Conservation (phyloP, 2,797 vertebrate genomes). For the Rhodeus uyekii region DNA sequence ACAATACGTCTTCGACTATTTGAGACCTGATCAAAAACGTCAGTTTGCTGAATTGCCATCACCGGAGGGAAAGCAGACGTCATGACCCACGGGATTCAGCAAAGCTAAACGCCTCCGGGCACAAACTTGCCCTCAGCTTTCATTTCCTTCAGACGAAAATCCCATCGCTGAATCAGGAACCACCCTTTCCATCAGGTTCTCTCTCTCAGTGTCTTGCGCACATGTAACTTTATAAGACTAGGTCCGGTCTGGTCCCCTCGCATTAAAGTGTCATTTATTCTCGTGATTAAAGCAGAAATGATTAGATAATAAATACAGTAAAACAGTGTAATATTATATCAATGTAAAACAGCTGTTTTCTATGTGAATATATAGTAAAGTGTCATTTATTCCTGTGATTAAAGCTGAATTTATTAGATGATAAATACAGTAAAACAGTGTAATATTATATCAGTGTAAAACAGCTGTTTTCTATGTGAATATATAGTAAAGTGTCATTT, state of each 20-base stretch:
- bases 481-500: no score
- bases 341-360: background rate
- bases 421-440: no score
- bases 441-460: no score
- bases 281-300: no score
- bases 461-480: no score
- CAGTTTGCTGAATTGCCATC: conserved; percentile 10
- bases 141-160: conserved; percentile 69
- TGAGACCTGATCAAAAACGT: conserved; percentile 27
- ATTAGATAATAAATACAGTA: background rate
- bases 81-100: conserved; percentile 63
- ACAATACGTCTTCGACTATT: conserved; percentile 43
- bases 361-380: no score
- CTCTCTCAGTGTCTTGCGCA: conserved; percentile 39
- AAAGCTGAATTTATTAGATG: no score
- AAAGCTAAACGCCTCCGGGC: conserved; percentile 61
- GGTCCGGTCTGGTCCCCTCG: conserved; percentile 48
- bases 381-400: no score
- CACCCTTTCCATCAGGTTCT: background rate
- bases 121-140: conserved; percentile 68
- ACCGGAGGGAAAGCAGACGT: conserved; percentile 16
- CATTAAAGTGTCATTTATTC: no score
- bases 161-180: conserved; percentile 60
- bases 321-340: background rate
- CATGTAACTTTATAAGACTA: conserved; percentile 60